Evolutionary conservation across 1,140 invertebrate species (phyloP).

Genomic region (Drosophila mojavensis): DNA sequence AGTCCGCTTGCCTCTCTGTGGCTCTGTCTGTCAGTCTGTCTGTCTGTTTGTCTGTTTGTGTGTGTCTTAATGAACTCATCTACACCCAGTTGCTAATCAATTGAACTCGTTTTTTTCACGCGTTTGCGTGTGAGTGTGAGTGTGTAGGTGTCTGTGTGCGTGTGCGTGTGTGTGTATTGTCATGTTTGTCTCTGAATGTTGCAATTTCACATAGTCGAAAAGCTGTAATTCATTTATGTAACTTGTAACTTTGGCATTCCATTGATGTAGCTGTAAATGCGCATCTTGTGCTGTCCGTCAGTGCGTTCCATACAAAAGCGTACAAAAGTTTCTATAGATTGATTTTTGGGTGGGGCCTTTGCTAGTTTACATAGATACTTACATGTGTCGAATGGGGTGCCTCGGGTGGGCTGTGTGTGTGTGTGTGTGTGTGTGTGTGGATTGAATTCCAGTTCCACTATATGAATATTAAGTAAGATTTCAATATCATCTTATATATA

Average conservation of each 20-base stretch:
- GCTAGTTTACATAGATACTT: not conserved
- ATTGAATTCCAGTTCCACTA: not conserved
- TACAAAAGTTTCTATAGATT: conserved; percentile 6
- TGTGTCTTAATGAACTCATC: conserved; percentile 46
- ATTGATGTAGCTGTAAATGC: conserved; percentile 11
- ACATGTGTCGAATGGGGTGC: not conserved
- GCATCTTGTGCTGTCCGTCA: conserved; percentile 3
- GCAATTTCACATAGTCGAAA: conserved; percentile 43
- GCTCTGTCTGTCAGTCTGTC: too few species aligned
- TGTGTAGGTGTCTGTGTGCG: conserved; percentile 1
- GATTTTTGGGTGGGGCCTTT: conserved; percentile 28
- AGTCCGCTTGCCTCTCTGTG: not conserved
- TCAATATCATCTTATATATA: not conserved
- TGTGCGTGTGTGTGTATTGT: conserved; percentile 26
- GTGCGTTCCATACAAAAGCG: not conserved
- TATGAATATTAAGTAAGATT: not conserved
- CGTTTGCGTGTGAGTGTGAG: conserved; percentile 13
- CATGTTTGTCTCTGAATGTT: conserved; percentile 27
- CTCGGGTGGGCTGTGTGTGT: not conserved
- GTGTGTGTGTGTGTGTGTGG: not conserved
- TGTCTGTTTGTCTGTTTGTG: too few species aligned
- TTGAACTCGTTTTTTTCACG: conserved; percentile 67
- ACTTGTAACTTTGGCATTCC: conserved; percentile 10
- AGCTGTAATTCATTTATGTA: conserved; percentile 31
- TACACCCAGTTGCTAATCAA: conserved; percentile 76